Percentiles rank a stretch among this genome's conserved stretches.
These are phyloP conservation scores for Grapholita molesta DNA, from an alignment of 1,140 invertebrate species.

Conservation along the genomic window DNA sequence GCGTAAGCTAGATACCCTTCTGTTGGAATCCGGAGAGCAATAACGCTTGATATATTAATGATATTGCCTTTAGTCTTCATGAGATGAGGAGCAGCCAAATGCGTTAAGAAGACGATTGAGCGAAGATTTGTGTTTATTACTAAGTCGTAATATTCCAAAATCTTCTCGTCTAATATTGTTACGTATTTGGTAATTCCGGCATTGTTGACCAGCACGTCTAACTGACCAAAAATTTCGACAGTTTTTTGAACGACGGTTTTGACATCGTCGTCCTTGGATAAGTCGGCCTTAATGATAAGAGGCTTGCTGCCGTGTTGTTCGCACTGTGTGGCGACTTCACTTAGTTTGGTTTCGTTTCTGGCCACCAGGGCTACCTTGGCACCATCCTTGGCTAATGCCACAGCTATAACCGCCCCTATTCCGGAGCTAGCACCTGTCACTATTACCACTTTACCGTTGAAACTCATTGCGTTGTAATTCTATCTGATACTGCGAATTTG, in stretches of 20 bases:
- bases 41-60: conserved; percentile 88
- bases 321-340: conserved; percentile 79
- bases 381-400: conserved; percentile 84
- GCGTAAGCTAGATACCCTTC: conserved; percentile 26
- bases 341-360: conserved; percentile 79
- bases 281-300: conserved; percentile 78
- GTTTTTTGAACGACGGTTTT: conserved; percentile 79
- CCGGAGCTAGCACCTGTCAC: conserved; percentile 90
- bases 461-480: conserved; percentile 27
- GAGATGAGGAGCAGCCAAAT: conserved; percentile 84
- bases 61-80: conserved; percentile 83
- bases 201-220: conserved; percentile 86
- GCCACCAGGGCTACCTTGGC: conserved; percentile 84
- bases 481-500: background rate
- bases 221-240: conserved; percentile 77
- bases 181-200: conserved; percentile 84
- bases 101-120: conserved; percentile 83
- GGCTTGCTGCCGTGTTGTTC: conserved; percentile 63
- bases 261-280: conserved; percentile 81
- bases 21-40: conserved; percentile 71
- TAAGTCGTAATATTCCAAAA: conserved; percentile 83
- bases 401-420: conserved; percentile 87
- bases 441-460: conserved; percentile 80
- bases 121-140: conserved; percentile 85
- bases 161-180: conserved; percentile 82